phyloP scores from a whole-genome alignment of 1,140 invertebrate species.

The Aphaenogaster rudis region DNA sequence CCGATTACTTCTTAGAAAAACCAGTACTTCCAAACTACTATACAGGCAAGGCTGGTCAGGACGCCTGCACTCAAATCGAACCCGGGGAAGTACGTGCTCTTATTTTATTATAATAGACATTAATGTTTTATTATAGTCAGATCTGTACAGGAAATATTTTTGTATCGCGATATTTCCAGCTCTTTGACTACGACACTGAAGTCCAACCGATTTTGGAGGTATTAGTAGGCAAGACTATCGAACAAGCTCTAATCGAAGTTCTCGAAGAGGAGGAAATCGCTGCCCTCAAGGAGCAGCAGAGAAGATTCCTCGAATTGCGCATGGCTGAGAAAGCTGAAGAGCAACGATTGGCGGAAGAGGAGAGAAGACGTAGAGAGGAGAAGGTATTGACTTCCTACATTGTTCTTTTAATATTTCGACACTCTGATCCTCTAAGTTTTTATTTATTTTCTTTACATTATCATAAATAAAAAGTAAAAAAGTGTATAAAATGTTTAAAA shows the following conservation, averaged over 20 bases:
- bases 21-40: constrained; percentile 92
- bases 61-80: constrained; percentile 94
- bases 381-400: constrained; percentile 84
- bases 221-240: constrained; percentile 94
- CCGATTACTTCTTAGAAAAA: constrained; percentile 94
- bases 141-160: not conserved
- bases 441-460: constrained; percentile 1
- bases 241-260: constrained; percentile 94
- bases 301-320: constrained; percentile 92
- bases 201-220: constrained; percentile 95
- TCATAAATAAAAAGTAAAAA: not conserved
- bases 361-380: constrained; percentile 89
- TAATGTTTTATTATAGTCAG: not conserved
- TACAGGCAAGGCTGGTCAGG: constrained; percentile 92
- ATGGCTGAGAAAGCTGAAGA: constrained; percentile 93
- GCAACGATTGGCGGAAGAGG: constrained; percentile 91
- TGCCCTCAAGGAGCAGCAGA: constrained; percentile 92
- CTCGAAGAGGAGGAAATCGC: constrained; percentile 93
- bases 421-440: not conserved
- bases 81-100: constrained; percentile 92
- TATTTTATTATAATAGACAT: not conserved
- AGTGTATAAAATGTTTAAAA: not conserved
- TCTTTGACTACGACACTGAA: constrained; percentile 96
- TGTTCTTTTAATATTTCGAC: not conserved
- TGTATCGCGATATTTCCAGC: constrained; percentile 82